Conservation (phyloP, 2,113 vertebrate species). For the rat (Rattus norvegicus) region DNA sequence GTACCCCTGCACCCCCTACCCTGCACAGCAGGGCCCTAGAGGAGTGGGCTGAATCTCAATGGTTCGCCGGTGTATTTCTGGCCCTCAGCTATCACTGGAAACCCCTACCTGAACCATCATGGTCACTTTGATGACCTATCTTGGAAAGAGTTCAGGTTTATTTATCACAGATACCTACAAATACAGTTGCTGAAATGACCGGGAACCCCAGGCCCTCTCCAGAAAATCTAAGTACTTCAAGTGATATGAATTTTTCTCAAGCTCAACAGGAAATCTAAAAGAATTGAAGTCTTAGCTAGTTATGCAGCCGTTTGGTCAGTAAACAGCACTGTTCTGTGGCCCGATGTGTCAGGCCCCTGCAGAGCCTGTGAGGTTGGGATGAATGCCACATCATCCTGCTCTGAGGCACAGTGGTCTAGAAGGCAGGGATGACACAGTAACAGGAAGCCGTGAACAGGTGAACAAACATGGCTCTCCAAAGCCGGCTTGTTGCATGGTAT, state of each 20-base stretch:
- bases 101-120: no score
- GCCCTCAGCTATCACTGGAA: not conserved
- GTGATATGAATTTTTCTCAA: not conserved
- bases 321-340: not conserved
- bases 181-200: not conserved
- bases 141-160: not conserved
- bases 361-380: not conserved
- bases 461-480: not conserved
- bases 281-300: not conserved
- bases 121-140: not conserved
- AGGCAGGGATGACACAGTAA: not conserved
- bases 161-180: not conserved
- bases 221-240: conserved; percentile 5
- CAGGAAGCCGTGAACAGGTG: not conserved
- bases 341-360: not conserved
- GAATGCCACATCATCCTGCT: not conserved
- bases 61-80: not conserved
- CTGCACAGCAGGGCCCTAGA: not conserved
- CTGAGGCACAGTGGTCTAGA: not conserved
- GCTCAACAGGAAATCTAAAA: not conserved
- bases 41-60: not conserved
- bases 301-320: not conserved
- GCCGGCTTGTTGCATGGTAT: not conserved
- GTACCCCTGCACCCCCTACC: not conserved
- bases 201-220: not conserved